Evolutionary conservation across 2,113 vertebrate species (phyloP).

Genomic region (Chinchilla lanigera): DNA sequence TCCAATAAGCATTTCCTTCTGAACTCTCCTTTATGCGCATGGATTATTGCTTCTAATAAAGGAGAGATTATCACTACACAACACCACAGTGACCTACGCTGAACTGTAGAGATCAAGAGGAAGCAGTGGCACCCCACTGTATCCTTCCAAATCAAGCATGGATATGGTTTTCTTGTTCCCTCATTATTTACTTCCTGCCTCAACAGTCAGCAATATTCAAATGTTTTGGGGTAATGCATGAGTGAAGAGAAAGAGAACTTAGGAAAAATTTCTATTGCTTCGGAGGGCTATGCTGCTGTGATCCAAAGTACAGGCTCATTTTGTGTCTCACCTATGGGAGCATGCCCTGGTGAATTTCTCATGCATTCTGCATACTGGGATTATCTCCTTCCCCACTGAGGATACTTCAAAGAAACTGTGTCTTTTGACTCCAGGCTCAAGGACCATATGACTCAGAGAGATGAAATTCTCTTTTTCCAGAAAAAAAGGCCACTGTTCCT

Average conservation of each 20-base stretch:
- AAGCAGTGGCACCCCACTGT: background rate
- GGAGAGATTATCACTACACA: background rate
- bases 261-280: background rate
- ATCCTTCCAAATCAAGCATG: background rate
- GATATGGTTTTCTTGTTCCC: background rate
- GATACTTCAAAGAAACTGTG: background rate
- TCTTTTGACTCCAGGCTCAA: background rate
- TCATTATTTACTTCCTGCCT: background rate
- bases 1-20: background rate
- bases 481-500: background rate
- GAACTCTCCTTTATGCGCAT: background rate
- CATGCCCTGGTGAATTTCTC: background rate
- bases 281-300: background rate
- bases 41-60: background rate
- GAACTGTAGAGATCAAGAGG: background rate
- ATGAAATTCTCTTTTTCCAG: background rate
- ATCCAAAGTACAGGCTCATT: background rate
- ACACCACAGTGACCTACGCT: background rate
- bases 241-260: background rate
- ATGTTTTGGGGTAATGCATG: background rate
- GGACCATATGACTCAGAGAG: background rate
- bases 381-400: background rate
- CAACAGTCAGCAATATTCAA: background rate
- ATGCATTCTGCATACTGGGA: background rate
- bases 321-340: rapidly evolving